Evolutionary conservation across 2,888 invertebrate species (phyloP).

Genomic region (Deilephila elpenor): DNA sequence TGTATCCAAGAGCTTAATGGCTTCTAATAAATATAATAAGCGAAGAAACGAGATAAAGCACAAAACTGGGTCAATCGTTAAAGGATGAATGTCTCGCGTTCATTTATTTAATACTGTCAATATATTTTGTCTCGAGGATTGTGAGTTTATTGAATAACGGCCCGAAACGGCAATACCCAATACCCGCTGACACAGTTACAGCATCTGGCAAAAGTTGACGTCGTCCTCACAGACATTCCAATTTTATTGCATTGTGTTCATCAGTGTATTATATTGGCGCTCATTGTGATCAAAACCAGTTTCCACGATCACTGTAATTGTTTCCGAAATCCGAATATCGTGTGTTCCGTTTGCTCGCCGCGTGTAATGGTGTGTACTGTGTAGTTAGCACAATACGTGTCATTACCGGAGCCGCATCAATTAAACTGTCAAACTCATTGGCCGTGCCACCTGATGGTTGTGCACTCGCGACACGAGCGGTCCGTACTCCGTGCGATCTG

Average conservation of each 20-base stretch:
- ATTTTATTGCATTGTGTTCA: conserved; percentile 39
- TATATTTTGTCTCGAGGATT: conserved; percentile 2
- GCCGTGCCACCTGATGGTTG: conserved; percentile 63
- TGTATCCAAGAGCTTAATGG: not conserved
- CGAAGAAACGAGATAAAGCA: not conserved
- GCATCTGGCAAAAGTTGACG: conserved; percentile 43
- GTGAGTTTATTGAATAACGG: conserved; percentile 8
- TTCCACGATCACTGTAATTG: not conserved
- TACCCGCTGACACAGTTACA: conserved; percentile 44
- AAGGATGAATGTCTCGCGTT: not conserved
- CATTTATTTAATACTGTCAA: not conserved
- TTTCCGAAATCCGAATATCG: not conserved
- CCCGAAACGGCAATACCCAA: conserved; percentile 26
- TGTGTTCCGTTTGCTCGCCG: not conserved
- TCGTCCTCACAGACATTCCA: conserved; percentile 39
- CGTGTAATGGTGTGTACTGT: conserved; percentile 7
- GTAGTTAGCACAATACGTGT: conserved; percentile 17
- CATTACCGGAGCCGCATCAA: conserved; percentile 54
- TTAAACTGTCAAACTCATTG: conserved; percentile 53
- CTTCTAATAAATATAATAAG: conserved; percentile 9
- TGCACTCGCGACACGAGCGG: conserved; percentile 45
- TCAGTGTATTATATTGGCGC: not conserved
- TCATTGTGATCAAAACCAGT: not conserved
- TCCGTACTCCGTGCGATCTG: conserved; percentile 38
- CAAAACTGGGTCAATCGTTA: conserved; percentile 8